Percentiles rank a stretch among this genome's conserved stretches.
phyloP scores from a whole-genome alignment of 2,888 invertebrate genomes.

The Margaritifera margaritifera region DNA sequence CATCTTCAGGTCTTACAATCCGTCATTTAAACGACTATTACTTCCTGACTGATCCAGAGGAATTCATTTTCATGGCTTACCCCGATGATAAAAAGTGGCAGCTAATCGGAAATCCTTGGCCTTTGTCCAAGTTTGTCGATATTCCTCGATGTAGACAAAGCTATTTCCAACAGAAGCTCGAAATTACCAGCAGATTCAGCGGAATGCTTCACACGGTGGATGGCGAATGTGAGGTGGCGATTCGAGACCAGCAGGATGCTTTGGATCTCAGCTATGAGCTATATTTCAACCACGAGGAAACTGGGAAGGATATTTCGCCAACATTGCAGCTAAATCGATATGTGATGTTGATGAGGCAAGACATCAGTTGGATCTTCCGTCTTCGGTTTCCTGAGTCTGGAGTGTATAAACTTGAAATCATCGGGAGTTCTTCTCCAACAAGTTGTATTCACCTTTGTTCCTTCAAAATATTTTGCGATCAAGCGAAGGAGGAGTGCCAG shows the following conservation, averaged over 20 bases:
- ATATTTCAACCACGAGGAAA: conserved; percentile 19
- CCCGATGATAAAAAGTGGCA: conserved; percentile 25
- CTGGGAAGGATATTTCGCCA: conserved; percentile 15
- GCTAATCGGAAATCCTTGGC: conserved; percentile 13
- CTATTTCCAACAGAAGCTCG: conserved; percentile 15
- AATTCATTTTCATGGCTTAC: conserved; percentile 17
- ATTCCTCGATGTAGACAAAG: conserved; percentile 14
- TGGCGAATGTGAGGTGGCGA: conserved; percentile 23
- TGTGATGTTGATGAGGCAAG: conserved; percentile 15
- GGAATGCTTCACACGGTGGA: conserved; percentile 12
- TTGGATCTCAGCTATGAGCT: conserved; percentile 19
- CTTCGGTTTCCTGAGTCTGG: conserved; percentile 27
- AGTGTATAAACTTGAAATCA: conserved; percentile 22
- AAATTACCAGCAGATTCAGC: conserved; percentile 9
- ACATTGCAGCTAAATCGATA: conserved; percentile 21
- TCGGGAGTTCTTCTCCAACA: conserved; percentile 15
- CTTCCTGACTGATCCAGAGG: conserved; percentile 30
- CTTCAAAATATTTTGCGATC: conserved; percentile 26
- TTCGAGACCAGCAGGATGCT: conserved; percentile 10
- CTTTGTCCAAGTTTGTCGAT: conserved; percentile 12
- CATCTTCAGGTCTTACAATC: conserved; percentile 11
- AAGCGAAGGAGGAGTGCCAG: conserved; percentile 19
- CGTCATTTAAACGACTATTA: conserved; percentile 22
- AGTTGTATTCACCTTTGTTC: conserved; percentile 19
- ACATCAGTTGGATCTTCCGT: conserved; percentile 16